Evolutionary conservation across 2,113 vertebrate species (phyloP).

Genomic region (Nyctereutes procyonoides): DNA sequence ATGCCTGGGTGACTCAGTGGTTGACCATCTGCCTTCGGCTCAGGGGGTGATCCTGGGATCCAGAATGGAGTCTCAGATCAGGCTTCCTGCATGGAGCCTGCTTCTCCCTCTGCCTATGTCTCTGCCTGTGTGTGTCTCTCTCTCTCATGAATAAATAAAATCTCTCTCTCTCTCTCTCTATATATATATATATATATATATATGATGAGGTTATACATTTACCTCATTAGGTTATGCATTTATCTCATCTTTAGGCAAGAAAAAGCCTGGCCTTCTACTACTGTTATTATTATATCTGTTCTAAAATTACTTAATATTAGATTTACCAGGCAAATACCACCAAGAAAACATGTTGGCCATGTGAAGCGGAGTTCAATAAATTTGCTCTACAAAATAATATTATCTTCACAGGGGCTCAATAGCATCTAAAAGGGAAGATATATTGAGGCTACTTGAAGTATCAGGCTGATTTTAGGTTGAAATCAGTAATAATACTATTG

Average conservation of each 20-base stretch:
- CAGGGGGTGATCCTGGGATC: too few relatives aligned
- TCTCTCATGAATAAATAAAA: too few relatives aligned
- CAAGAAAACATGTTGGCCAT: background rate
- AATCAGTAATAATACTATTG: background rate
- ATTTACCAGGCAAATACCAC: background rate
- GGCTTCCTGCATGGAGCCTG: too few relatives aligned
- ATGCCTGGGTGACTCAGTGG: too few relatives aligned
- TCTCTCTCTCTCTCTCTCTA: too few relatives aligned
- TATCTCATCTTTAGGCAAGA: background rate
- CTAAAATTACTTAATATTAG: background rate
- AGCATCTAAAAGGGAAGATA: background rate
- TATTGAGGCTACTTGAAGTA: background rate
- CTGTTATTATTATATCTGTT: background rate
- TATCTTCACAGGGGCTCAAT: background rate
- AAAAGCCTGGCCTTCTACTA: background rate
- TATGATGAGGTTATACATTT: too few relatives aligned
- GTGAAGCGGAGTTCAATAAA: background rate
- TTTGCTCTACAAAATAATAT: background rate
- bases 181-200: too few relatives aligned
- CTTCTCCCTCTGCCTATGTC: too few relatives aligned
- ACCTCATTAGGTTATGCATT: background rate
- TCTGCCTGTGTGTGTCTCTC: too few relatives aligned
- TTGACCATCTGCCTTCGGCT: too few relatives aligned
- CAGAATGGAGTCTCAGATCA: too few relatives aligned
- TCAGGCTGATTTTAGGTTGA: background rate